phyloP scores from a whole-genome alignment of 1,140 invertebrate genomes.

The Acromyrmex echinatior region DNA sequence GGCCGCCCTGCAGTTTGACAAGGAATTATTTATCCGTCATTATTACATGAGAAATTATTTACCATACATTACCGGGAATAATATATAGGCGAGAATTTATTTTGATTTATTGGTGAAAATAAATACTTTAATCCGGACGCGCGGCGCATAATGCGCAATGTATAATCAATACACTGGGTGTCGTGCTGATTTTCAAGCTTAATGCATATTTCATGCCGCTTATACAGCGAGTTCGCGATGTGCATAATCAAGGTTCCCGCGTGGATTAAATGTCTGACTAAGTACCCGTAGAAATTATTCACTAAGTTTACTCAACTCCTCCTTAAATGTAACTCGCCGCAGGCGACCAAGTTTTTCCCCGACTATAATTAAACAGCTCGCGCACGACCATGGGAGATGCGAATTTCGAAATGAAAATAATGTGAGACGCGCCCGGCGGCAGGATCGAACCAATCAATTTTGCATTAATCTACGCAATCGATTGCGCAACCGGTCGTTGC shows the following conservation, averaged over 20 bases:
- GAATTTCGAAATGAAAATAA: constrained; percentile 24
- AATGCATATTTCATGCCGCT: constrained; percentile 56
- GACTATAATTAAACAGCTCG: constrained; percentile 43
- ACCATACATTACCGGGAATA: not conserved
- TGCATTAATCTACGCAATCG: constrained; percentile 12
- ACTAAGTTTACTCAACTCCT: constrained; percentile 56
- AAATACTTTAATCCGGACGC: constrained; percentile 50
- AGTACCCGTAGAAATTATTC: constrained; percentile 60
- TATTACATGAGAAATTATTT: constrained; percentile 53
- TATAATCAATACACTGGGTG: constrained; percentile 57
- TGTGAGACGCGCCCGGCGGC: not conserved
- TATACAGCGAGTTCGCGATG: constrained; percentile 54
- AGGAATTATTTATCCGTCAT: constrained; percentile 48
- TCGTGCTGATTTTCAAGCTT: constrained; percentile 54
- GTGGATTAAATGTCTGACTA: constrained; percentile 59
- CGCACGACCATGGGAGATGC: not conserved
- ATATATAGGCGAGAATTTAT: constrained; percentile 38
- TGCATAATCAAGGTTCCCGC: constrained; percentile 53
- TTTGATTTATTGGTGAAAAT: constrained; percentile 50
- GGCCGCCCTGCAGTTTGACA: constrained; percentile 28
- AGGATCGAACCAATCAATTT: constrained; percentile 10
- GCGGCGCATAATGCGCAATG: constrained; percentile 43
- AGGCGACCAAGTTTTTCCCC: constrained; percentile 26
- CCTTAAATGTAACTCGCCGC: constrained; percentile 56
- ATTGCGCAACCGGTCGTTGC: not conserved